Base-by-base conservation (phyloP, 2,797 vertebrate species). In the Lagodon rhomboides region DNA sequence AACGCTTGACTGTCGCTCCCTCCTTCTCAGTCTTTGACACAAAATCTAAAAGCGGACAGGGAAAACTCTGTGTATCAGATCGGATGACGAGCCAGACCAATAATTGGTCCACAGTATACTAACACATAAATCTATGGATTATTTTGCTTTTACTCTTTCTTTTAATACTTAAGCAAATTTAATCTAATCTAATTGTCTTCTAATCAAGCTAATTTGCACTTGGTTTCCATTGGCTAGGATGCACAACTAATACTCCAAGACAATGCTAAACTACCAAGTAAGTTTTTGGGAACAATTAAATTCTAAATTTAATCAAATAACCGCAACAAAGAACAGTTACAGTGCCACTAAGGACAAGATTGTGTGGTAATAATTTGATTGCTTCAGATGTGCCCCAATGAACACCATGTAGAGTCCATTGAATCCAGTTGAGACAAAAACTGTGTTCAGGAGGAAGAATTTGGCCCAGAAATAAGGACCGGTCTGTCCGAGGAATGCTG, bases 401-500 rank as follows among this genome's bases (percentile, higher is more conserved):
- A 98, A 98, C 41, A 98, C 93, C 0, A 91, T 79, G 1, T 97
- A 97, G 7, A 98, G 73, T 0, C 96, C 96, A 0, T 95, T 96
- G 87, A 97, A 97, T 76, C 97, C 97, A 1, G 97, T 98, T 49
- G 97, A 97, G 49, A 98, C 75, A 87, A 95, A 97, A 85, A 97
- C 95, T 77, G 95, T 93, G 79, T 97, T 98, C 18, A 98, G 92
- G 25, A 98, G 94, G 49, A 97, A 95, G 87, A 98, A 98, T 15
- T 96, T 79, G 54, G 92, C 86, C 66, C 96, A 94, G 87, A 97
- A 97, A 87, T 95, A 97, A 18, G 86, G 95, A 41, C 97, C 97
- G 30, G 93, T 96, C 23, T 97, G 94, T 51, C 97, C 96, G 7
- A 97, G 88, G 78, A 98, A 97, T 0, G 95, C 94, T 1, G 93